Evolutionary conservation across 2,888 invertebrate species (phyloP).

Genomic region (Caenorhabditis virilis): DNA sequence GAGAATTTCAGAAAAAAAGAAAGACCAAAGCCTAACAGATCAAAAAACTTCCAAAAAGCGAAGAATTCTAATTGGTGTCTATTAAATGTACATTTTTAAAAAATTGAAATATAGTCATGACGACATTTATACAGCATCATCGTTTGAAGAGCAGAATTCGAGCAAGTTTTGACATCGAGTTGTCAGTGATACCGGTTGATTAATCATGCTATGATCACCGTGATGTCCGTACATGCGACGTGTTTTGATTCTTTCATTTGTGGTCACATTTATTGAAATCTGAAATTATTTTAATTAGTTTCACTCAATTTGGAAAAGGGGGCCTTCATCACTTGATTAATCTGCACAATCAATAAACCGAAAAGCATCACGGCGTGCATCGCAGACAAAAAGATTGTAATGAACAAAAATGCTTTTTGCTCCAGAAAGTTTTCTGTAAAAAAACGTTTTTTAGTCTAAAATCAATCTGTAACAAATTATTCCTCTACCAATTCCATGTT

Average conservation of each 20-base stretch:
- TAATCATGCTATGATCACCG: neutral
- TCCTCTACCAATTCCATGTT: conserved; percentile 35
- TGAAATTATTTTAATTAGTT: conserved; percentile 6
- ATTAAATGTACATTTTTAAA: too few species aligned
- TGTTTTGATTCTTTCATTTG: conserved; percentile 40
- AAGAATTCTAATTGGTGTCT: too few species aligned
- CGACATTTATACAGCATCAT: too few species aligned
- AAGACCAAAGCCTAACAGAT: too few species aligned
- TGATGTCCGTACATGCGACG: conserved; percentile 5
- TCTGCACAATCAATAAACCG: conserved; percentile 42
- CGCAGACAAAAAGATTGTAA: conserved; percentile 38
- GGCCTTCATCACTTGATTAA: conserved; percentile 33
- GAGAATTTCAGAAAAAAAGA: too few species aligned
- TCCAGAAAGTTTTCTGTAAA: conserved; percentile 39
- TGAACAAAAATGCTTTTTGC: conserved; percentile 33
- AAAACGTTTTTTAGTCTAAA: neutral
- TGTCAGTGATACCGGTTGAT: conserved; percentile 11
- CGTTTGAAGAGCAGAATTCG: conserved; percentile 44
- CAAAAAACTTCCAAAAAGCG: too few species aligned
- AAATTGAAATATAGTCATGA: too few species aligned
- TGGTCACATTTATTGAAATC: conserved; percentile 42
- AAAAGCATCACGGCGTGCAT: conserved; percentile 46
- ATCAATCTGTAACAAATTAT: neutral
- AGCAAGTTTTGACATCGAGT: conserved; percentile 32
- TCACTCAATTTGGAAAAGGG: neutral